Evolutionary conservation across 2,888 invertebrate species (phyloP), one percentile per base, ranked within the genome.

Genomic region (Pasiphila rectangulata): DNA sequence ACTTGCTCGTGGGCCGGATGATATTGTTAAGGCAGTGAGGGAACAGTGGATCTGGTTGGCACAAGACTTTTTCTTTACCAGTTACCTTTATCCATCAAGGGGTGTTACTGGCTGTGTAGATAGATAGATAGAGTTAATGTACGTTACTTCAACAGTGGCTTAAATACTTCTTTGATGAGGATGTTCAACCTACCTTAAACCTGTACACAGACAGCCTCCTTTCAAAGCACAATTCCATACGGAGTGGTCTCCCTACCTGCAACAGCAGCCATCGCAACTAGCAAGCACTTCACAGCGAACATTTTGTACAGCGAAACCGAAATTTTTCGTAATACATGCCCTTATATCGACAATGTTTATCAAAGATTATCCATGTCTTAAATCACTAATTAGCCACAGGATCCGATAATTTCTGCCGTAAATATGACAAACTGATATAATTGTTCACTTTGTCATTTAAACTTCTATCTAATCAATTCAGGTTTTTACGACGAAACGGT

Each of bases 261-360:
- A 32, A 67, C 52, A 41, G 73, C 82, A 72, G 67, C 77, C 54
- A 71, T 67, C 51, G 82, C 37, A 23, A 84, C 24, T 3, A 84
- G 27, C 42, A 61, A 63, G 60, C 75, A 72, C 69, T 76, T 79
- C 46, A 63, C 62, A 49, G 63, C 60, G 51, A 55, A 67, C 84
- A 84, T 84, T 67, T 70, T 78, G 53, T 45, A 44, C 21, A 21
- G 23, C 58, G 38, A 56, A 56, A 64, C 54, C 57, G 42, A 50
- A 34, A 13, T 20, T 16, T 27, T 40, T 17, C 19, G 49, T 50
- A 41, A 45, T 49, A 42, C 42, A 37, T 46, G 17, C 36, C 56
- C 65, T 70, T 82, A 75, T 82, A 79, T 70, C 59, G 70, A 67
- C 42, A 56, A 9, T 45, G 58, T 56, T 77, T 80, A 83, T 79